phyloP scores from a whole-genome alignment of 2,888 invertebrate genomes.

The Ceriagrion tenellum region DNA sequence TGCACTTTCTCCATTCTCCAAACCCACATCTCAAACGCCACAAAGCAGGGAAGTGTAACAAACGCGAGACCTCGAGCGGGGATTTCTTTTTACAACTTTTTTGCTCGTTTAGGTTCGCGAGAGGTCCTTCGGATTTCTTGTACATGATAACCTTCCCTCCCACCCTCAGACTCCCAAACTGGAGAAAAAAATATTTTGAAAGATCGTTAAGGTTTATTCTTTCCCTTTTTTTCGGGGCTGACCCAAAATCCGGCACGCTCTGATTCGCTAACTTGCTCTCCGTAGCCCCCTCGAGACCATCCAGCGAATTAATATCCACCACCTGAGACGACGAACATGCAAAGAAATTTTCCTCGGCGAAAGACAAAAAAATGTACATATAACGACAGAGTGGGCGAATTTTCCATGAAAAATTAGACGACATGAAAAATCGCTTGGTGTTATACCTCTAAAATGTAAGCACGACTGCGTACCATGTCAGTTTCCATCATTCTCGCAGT shows the following conservation, averaged over 20 bases:
- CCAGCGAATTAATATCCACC: neutral
- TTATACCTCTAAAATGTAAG: too few relatives aligned
- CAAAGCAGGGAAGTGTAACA: too few relatives aligned
- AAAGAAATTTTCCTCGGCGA: too few relatives aligned
- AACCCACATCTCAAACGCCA: too few relatives aligned
- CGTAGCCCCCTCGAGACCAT: neutral
- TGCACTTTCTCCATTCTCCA: too few relatives aligned
- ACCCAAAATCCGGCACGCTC: neutral
- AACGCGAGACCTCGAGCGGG: too few relatives aligned
- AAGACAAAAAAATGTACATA: too few relatives aligned
- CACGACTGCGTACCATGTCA: too few relatives aligned
- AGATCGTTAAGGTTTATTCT: neutral
- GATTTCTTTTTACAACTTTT: neutral
- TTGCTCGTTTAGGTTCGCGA: neutral
- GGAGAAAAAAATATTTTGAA: neutral
- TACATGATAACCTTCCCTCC: neutral
- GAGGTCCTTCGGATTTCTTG: neutral
- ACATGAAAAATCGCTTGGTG: too few relatives aligned
- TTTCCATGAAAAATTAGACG: too few relatives aligned
- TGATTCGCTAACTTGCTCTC: neutral
- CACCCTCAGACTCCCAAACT: neutral
- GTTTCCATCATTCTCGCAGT: too few relatives aligned
- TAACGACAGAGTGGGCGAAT: too few relatives aligned
- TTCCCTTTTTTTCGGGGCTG: neutral
- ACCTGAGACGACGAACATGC: neutral